These are phyloP conservation scores for Drymodes brunneopygia DNA, from an alignment of 2,113 vertebrate species.

Conservation along the genomic window DNA sequence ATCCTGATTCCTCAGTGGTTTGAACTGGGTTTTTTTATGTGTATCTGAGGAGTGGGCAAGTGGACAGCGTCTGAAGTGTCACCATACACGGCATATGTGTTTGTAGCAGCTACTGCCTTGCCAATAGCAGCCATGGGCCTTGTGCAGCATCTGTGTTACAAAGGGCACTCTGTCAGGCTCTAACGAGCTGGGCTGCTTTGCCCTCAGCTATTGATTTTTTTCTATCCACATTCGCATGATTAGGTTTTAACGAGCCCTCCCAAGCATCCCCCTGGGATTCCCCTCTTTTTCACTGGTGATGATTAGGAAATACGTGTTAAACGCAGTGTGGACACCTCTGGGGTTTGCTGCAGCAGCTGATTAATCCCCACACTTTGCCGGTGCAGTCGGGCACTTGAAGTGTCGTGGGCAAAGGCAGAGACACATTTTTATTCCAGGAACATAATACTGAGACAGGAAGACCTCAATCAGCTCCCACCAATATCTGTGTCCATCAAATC, in stretches of 20 bases:
- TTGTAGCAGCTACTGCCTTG: neutral
- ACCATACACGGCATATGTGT: neutral
- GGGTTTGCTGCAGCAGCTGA: neutral
- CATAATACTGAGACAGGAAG: neutral
- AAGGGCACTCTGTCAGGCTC: neutral
- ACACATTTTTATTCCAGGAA: neutral
- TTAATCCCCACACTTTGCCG: neutral
- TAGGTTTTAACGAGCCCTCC: neutral
- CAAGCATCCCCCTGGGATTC: neutral
- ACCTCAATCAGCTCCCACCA: neutral
- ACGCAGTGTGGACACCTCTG: neutral
- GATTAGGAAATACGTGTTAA: neutral
- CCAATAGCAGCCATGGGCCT: neutral
- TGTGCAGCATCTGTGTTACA: neutral
- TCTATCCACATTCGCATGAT: neutral
- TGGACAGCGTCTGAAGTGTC: neutral
- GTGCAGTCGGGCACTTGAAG: fast-evolving
- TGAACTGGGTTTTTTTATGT: neutral
- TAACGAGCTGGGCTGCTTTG: neutral
- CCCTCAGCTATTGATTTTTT: neutral
- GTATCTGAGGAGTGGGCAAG: neutral
- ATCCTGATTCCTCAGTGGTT: neutral
- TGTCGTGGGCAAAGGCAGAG: neutral
- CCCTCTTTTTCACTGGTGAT: neutral
- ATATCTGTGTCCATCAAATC: neutral